phyloP scores from a whole-genome alignment of 2,888 invertebrate species.

The Meiosimyza platycephala region DNA sequence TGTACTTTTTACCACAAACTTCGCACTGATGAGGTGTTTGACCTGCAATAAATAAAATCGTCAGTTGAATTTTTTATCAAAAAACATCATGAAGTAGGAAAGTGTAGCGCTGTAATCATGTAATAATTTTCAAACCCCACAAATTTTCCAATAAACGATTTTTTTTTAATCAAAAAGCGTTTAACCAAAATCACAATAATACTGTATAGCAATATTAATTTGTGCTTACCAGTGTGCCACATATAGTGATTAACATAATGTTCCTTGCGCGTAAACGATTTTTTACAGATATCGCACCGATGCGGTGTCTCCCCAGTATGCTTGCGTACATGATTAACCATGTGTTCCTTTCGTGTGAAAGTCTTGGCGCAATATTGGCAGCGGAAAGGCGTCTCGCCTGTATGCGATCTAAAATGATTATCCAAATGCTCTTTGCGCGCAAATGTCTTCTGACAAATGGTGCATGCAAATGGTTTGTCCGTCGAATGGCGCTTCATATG shows the following conservation, averaged over 20 bases:
- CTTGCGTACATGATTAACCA: slow-evolving; percentile 86
- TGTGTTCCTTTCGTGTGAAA: slow-evolving; percentile 87
- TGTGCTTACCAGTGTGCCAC: slow-evolving; percentile 71
- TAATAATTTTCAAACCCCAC: too few species aligned
- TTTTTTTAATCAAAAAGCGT: too few species aligned
- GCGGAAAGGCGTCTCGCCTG: slow-evolving; percentile 86
- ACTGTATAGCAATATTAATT: too few species aligned
- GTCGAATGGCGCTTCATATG: slow-evolving; percentile 85
- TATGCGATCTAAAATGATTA: slow-evolving; percentile 85
- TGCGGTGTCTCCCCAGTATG: slow-evolving; percentile 87
- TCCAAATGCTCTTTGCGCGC: slow-evolving; percentile 88
- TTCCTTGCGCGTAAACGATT: slow-evolving; percentile 88
- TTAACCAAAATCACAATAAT: too few species aligned
- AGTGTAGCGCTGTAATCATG: too few species aligned
- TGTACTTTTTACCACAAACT: slow-evolving; percentile 89
- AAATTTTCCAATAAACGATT: too few species aligned
- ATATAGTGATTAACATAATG: slow-evolving; percentile 88
- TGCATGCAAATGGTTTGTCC: slow-evolving; percentile 87
- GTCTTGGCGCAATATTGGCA: slow-evolving; percentile 87
- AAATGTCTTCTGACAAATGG: slow-evolving; percentile 87
- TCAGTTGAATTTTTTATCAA: neutral
- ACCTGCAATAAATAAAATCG: slow-evolving; percentile 68
- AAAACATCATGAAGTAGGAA: too few species aligned
- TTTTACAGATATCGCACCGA: slow-evolving; percentile 86
- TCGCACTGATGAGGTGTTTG: slow-evolving; percentile 90